phyloP scores from a whole-genome alignment of 1,140 invertebrate genomes.

The Teleopsis dalmanni region DNA sequence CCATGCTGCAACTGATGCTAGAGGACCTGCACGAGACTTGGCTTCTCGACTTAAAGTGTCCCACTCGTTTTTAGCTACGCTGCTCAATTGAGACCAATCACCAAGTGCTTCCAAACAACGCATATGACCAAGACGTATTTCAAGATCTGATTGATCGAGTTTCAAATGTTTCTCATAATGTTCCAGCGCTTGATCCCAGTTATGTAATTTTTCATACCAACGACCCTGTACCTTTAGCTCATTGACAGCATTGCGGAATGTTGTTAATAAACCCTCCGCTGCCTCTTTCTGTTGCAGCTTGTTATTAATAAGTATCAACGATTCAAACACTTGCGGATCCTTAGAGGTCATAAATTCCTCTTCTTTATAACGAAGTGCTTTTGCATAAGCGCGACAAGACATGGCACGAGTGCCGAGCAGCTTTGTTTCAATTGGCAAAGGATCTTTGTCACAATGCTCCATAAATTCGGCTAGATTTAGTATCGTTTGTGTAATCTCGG shows the following conservation, averaged over 20 bases:
- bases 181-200: conserved; percentile 93
- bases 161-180: conserved; percentile 69
- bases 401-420: conserved; percentile 75
- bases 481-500: conserved; percentile 96
- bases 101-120: conserved; percentile 93
- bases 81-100: conserved; percentile 86
- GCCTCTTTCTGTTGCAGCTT: conserved; percentile 98
- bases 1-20: conserved; percentile 93
- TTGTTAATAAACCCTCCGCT: conserved; percentile 87
- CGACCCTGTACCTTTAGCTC: conserved; percentile 73
- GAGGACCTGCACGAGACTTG: conserved; percentile 75
- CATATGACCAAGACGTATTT: conserved; percentile 87
- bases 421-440: conserved; percentile 80
- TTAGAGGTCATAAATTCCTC: conserved; percentile 74
- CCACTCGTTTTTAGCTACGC: conserved; percentile 69
- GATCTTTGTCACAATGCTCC: conserved; percentile 97
- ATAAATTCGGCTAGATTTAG: conserved; percentile 98
- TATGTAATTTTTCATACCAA: conserved; percentile 98
- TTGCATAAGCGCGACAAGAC: conserved; percentile 82
- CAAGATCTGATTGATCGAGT: conserved; percentile 60
- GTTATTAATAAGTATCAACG: conserved; percentile 95
- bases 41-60: conserved; percentile 58
- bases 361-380: conserved; percentile 98
- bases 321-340: conserved; percentile 76
- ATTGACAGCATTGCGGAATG: conserved; percentile 59